Percentiles rank a stretch among this genome's conserved stretches.
phyloP scores from a whole-genome alignment of 2,797 vertebrate genomes.

The Dicrostonyx torquatus region DNA sequence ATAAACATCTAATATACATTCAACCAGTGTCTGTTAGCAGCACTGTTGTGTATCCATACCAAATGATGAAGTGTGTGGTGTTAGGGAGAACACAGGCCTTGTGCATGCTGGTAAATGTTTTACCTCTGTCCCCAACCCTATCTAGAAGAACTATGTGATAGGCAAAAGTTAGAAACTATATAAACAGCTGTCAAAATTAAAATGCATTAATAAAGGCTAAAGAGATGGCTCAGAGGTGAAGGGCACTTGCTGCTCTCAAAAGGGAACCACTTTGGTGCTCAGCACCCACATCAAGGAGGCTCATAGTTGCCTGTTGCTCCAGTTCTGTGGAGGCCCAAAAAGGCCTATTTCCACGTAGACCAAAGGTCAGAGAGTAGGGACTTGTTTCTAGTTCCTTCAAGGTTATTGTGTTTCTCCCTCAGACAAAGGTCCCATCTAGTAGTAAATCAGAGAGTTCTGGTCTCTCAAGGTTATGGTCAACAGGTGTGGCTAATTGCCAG shows the following conservation, averaged over 20 bases:
- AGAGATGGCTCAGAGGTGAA: background rate
- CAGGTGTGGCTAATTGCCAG: too few species aligned
- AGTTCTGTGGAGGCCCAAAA: too few species aligned
- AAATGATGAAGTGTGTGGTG: background rate
- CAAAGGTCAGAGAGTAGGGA: too few species aligned
- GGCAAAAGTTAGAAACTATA: background rate
- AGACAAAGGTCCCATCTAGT: too few species aligned
- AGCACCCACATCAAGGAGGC: background rate
- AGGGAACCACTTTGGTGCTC: background rate
- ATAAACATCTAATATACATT: background rate
- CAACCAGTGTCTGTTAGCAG: background rate
- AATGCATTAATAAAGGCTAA: background rate
- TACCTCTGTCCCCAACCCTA: background rate
- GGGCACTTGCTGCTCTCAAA: background rate
- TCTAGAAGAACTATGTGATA: background rate
- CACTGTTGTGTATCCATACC: background rate
- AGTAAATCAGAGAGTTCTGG: too few species aligned
- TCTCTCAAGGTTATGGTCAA: too few species aligned
- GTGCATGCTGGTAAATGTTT: background rate
- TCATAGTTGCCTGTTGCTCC: background rate
- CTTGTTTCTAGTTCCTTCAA: too few species aligned
- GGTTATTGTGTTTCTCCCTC: too few species aligned
- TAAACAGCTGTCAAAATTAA: background rate
- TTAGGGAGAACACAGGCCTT: background rate
- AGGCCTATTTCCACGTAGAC: too few species aligned